Conservation (phyloP, 2,888 invertebrate genomes). For the Apomyelois bistriatella region DNA sequence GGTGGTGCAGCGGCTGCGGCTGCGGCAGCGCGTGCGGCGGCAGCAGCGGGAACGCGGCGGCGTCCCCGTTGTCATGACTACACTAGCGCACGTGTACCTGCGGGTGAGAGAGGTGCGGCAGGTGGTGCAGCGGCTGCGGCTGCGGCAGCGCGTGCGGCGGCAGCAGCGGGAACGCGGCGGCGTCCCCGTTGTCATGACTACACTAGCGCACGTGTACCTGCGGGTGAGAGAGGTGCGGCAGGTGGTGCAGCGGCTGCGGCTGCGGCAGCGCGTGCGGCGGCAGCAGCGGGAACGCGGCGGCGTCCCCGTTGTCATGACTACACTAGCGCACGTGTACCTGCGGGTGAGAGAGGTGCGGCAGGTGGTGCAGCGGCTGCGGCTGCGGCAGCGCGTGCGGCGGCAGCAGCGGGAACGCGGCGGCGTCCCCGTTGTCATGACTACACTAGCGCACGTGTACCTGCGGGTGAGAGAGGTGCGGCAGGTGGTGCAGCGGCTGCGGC, state of each 20-base stretch:
- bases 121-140: constrained; percentile 68
- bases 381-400: constrained; percentile 67
- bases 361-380: constrained; percentile 68
- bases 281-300: constrained; percentile 66
- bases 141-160: constrained; percentile 68
- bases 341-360: constrained; percentile 68
- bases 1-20: constrained; percentile 68
- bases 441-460: constrained; percentile 40
- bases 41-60: constrained; percentile 52
- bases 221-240: constrained; percentile 68
- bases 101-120: constrained; percentile 68
- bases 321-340: constrained; percentile 42
- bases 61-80: too few species aligned
- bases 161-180: constrained; percentile 66
- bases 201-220: constrained; percentile 42
- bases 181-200: too few species aligned
- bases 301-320: too few species aligned
- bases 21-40: constrained; percentile 68
- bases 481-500: constrained; percentile 68
- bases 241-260: constrained; percentile 68
- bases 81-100: constrained; percentile 42
- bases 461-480: constrained; percentile 68
- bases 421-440: too few species aligned
- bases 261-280: constrained; percentile 67
- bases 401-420: constrained; percentile 66